Conservation (phyloP, 2,888 invertebrate genomes). For the Agriotes lineatus region DNA sequence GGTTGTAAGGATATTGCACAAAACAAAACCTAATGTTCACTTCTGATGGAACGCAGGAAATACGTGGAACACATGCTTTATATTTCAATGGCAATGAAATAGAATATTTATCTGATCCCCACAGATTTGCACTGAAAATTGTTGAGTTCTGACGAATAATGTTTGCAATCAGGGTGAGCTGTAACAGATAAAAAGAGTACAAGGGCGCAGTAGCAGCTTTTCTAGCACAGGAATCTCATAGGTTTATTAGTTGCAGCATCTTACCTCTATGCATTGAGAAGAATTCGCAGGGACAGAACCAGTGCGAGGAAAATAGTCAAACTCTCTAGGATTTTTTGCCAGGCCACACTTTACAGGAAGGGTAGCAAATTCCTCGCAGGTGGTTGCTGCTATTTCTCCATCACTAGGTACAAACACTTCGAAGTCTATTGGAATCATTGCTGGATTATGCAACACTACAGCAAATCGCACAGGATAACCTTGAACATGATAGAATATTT, state of each 20-base stretch:
- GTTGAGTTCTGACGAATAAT: slow-evolving; percentile 67
- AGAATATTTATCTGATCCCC: slow-evolving; percentile 71
- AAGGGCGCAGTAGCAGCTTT: too few relatives aligned
- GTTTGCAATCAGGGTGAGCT: slow-evolving; percentile 72
- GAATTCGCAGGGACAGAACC: slow-evolving; percentile 68
- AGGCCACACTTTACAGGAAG: slow-evolving; percentile 64
- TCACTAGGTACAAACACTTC: slow-evolving; percentile 68
- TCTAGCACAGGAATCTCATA: too few relatives aligned
- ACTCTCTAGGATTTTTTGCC: slow-evolving; percentile 70
- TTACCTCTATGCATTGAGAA: slow-evolving; percentile 66
- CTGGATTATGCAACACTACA: slow-evolving; percentile 69
- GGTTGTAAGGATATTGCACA: slow-evolving; percentile 69
- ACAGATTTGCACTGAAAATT: slow-evolving; percentile 69
- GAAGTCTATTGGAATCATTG: slow-evolving; percentile 70
- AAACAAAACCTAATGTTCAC: slow-evolving; percentile 72
- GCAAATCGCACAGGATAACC: slow-evolving; percentile 68
- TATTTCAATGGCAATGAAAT: slow-evolving; percentile 69
- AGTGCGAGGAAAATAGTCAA: slow-evolving; percentile 67
- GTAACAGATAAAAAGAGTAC: too few relatives aligned
- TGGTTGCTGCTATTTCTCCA: slow-evolving; percentile 69
- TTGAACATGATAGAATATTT: slow-evolving; percentile 47
- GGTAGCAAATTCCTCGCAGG: slow-evolving; percentile 66
- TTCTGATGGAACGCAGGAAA: slow-evolving; percentile 67
- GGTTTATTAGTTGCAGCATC: too few relatives aligned
- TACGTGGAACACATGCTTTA: slow-evolving; percentile 67